Evolutionary conservation across 2,113 vertebrate genomes (phyloP).

Genomic region (Tachuris rubrigastra): DNA sequence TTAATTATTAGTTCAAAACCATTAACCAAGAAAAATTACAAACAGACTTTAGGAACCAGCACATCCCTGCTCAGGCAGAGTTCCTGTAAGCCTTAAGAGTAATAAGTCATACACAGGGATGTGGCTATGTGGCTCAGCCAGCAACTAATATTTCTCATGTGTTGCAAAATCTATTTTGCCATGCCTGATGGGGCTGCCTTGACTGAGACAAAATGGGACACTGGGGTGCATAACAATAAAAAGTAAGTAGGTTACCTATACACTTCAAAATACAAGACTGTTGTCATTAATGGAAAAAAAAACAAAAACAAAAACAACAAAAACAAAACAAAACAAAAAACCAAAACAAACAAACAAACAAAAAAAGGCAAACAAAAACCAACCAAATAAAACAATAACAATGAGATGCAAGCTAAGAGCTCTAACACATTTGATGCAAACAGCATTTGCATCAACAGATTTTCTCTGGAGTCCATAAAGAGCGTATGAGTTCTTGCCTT

Average conservation of each 20-base stretch:
- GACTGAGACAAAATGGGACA: neutral
- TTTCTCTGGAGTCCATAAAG: neutral
- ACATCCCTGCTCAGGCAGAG: neutral
- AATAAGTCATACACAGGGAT: neutral
- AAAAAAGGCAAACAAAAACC: neutral
- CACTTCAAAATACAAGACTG: neutral
- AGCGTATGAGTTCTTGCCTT: neutral
- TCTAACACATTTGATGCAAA: neutral
- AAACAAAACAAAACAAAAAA: too few species aligned
- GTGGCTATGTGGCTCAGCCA: neutral
- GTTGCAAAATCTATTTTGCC: constrained; percentile 7
- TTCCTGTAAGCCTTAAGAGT: neutral
- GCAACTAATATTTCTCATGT: neutral
- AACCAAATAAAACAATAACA: neutral
- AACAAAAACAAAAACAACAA: too few species aligned
- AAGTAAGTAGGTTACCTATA: constrained; percentile 21
- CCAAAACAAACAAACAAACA: neutral
- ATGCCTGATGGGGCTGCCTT: neutral
- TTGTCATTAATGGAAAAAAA: neutral
- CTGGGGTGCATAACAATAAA: neutral
- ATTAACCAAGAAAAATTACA: neutral
- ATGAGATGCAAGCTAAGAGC: neutral
- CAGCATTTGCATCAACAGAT: neutral
- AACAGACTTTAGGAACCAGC: neutral
- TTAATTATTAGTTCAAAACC: neutral